These are phyloP conservation scores for Ooceraea biroi DNA, from an alignment of 1,140 invertebrate genomes.

Conservation along the genomic window DNA sequence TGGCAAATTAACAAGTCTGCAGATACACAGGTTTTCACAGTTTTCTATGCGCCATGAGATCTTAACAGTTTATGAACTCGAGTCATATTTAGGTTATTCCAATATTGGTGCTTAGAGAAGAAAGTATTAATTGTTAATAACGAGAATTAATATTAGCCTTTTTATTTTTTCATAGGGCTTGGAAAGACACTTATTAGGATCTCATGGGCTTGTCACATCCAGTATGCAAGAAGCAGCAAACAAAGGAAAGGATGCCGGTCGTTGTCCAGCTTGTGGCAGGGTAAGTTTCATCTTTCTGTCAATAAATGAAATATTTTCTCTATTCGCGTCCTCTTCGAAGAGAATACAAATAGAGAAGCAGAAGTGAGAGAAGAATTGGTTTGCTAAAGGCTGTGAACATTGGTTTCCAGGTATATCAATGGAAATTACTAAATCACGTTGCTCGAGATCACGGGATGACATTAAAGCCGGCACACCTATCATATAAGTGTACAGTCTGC, in stretches of 20 bases:
- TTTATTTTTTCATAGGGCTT: conserved; percentile 90
- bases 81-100: too few relatives aligned
- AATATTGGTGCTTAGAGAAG: too few relatives aligned
- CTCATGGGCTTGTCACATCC: conserved; percentile 96
- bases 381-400: conserved; percentile 36
- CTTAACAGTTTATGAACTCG: too few relatives aligned
- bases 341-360: not conserved
- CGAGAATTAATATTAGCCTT: not conserved
- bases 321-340: conserved; percentile 1
- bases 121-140: not conserved
- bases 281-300: conserved; percentile 86
- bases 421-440: conserved; percentile 96
- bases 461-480: conserved; percentile 95
- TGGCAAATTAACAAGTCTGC: not conserved
- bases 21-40: not conserved
- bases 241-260: conserved; percentile 96
- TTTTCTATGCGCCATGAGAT: not conserved
- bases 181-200: conserved; percentile 96
- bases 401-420: conserved; percentile 93
- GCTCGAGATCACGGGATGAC: conserved; percentile 96
- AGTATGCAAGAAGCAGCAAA: conserved; percentile 98
- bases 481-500: conserved; percentile 97
- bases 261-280: conserved; percentile 96
- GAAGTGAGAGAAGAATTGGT: not conserved
- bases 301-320: conserved; percentile 5